Conservation (phyloP, 2,888 invertebrate species). For the Aricia artaxerxes region DNA sequence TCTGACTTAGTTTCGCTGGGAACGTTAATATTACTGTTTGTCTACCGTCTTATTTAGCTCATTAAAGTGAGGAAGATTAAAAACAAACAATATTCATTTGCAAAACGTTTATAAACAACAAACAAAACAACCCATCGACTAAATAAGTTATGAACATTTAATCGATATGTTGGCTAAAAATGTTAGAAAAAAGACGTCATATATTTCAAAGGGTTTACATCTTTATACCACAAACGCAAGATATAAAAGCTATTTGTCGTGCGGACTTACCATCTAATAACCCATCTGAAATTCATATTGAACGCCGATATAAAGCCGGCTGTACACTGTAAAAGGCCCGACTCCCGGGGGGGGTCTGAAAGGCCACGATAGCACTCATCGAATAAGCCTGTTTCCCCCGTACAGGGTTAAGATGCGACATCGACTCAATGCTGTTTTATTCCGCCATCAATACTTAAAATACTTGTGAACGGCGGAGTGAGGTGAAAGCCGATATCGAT, state of each 20-base stretch:
- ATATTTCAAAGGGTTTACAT: neutral
- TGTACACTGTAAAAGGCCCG: conserved; percentile 75
- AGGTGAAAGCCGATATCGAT: conserved; percentile 33
- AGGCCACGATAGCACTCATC: conserved; percentile 77
- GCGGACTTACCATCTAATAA: conserved; percentile 69
- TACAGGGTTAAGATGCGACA: conserved; percentile 75
- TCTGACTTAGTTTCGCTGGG: conserved; percentile 50
- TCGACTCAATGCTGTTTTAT: conserved; percentile 78
- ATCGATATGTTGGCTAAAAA: neutral
- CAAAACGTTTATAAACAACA: neutral
- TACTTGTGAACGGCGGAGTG: conserved; percentile 63
- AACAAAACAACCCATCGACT: too few relatives aligned
- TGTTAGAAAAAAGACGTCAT: neutral
- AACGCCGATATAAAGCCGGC: conserved; percentile 71
- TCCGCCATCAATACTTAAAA: conserved; percentile 79
- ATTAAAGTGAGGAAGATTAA: neutral
- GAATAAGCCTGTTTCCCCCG: conserved; percentile 80
- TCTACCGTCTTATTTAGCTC: neutral
- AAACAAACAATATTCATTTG: neutral
- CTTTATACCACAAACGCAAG: conserved; percentile 24
- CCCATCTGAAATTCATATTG: conserved; percentile 78
- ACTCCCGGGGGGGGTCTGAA: conserved; percentile 70
- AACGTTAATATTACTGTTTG: conserved; percentile 5
- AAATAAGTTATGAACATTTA: too few relatives aligned
- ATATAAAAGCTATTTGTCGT: conserved; percentile 60